Evolutionary conservation across 2,113 vertebrate genomes (phyloP).

Genomic region (Gambusia holbrooki): DNA sequence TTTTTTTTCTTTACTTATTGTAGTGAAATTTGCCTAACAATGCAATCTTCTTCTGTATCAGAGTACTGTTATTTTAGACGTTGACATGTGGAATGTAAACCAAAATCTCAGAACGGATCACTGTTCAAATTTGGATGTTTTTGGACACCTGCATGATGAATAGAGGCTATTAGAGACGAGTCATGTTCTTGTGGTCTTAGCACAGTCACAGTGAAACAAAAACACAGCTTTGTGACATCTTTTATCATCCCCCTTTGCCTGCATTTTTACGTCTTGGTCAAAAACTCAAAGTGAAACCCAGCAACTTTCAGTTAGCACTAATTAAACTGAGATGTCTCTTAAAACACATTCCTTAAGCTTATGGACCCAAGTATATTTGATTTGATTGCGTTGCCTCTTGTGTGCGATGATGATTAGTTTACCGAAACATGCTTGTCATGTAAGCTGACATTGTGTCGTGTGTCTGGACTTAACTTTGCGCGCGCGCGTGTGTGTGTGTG

Average conservation of each 20-base stretch:
- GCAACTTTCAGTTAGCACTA: constrained; percentile 25
- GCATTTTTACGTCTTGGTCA: constrained; percentile 17
- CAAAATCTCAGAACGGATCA: constrained; percentile 38
- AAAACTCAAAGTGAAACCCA: not conserved
- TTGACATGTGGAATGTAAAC: constrained; percentile 80
- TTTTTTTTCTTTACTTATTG: constrained; percentile 22
- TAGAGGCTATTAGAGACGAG: constrained; percentile 63
- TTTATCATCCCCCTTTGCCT: constrained; percentile 22
- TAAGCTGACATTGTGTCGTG: constrained; percentile 39
- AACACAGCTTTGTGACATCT: constrained; percentile 27
- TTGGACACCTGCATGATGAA: constrained; percentile 69
- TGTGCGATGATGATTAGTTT: constrained; percentile 34
- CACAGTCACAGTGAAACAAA: constrained; percentile 46
- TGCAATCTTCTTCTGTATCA: constrained; percentile 76
- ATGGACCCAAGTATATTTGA: constrained; percentile 44
- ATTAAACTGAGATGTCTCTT: constrained; percentile 36
- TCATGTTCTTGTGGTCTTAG: constrained; percentile 58
- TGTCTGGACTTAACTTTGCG: constrained; percentile 34
- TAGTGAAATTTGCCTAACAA: constrained; percentile 77
- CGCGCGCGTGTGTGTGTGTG: constrained; percentile 19
- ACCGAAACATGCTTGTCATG: constrained; percentile 27
- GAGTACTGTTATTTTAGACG: constrained; percentile 78
- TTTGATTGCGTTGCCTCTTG: constrained; percentile 35
- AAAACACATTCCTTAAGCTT: constrained; percentile 66
- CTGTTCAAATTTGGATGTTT: constrained; percentile 33